phyloP scores from a whole-genome alignment of 2,797 vertebrate genomes.

The Sorex maritimensis region DNA sequence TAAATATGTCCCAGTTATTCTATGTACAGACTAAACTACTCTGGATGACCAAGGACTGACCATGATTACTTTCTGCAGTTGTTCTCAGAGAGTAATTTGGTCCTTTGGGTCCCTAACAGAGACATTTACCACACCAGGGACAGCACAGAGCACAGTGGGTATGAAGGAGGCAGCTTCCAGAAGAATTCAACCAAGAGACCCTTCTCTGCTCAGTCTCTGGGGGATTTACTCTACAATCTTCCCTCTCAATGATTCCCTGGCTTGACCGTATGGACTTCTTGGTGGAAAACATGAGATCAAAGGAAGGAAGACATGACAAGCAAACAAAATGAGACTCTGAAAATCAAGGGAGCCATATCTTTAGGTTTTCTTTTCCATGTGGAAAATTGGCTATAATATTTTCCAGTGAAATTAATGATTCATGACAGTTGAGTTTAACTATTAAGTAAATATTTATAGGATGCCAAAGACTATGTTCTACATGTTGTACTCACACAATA shows the following conservation, averaged over 20 bases:
- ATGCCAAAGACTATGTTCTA: slow-evolving; percentile 61
- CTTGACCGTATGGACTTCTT: slow-evolving; percentile 19
- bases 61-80: background rate
- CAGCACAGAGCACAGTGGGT: background rate
- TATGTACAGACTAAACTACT: background rate
- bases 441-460: slow-evolving; percentile 85
- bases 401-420: slow-evolving; percentile 71
- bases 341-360: slow-evolving; percentile 25
- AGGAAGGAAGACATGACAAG: slow-evolving; percentile 35
- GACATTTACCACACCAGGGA: background rate
- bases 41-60: background rate
- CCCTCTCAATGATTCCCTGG: slow-evolving; percentile 5
- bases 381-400: slow-evolving; percentile 59
- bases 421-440: slow-evolving; percentile 69
- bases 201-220: background rate
- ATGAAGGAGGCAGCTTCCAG: background rate
- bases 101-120: background rate
- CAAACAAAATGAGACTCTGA: background rate
- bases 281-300: slow-evolving; percentile 27
- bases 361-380: slow-evolving; percentile 32
- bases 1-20: background rate
- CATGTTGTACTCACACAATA: slow-evolving; percentile 80
- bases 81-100: slow-evolving; percentile 2
- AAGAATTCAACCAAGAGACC: background rate
- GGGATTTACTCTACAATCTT: background rate